Evolutionary conservation across 2,888 invertebrate genomes (phyloP).

Genomic region (Metalampra italica): DNA sequence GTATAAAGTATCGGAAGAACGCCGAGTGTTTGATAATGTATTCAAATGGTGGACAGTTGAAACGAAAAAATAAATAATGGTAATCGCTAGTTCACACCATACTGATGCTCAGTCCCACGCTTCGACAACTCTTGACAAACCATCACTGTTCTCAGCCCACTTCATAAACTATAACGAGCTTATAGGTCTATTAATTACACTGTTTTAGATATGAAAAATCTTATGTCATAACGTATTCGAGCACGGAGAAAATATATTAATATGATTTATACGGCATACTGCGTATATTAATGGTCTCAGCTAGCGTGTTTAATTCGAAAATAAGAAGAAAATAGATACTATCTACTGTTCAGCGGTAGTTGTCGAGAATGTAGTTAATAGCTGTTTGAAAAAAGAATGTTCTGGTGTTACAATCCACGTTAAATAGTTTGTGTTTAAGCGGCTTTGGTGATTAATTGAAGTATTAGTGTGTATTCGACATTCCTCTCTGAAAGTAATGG

Average conservation of each 20-base stretch:
- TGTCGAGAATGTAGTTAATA: conserved; percentile 18
- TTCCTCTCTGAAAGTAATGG: conserved; percentile 2
- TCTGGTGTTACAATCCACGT: conserved; percentile 22
- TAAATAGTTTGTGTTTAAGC: conserved; percentile 23
- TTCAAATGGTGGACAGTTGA: conserved; percentile 34
- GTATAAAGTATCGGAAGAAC: conserved; percentile 6
- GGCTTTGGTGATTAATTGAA: conserved; percentile 25
- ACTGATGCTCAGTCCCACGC: conserved; percentile 52
- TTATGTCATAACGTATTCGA: conserved; percentile 12
- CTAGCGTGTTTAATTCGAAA: conserved; percentile 27
- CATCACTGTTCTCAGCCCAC: conserved; percentile 42
- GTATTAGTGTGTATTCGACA: conserved; percentile 18
- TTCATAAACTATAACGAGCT: conserved; percentile 28
- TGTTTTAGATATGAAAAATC: conserved; percentile 24
- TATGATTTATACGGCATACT: conserved; percentile 35
- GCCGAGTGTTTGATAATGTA: conserved; percentile 53
- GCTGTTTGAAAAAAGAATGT: conserved; percentile 19
- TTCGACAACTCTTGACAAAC: conserved; percentile 30
- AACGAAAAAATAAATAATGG: conserved; percentile 57
- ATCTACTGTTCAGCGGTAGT: conserved; percentile 16
- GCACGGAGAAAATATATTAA: conserved; percentile 23
- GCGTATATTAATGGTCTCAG: conserved; percentile 22
- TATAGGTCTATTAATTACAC: conserved; percentile 23
- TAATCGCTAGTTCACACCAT: conserved; percentile 60
- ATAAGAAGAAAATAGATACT: conserved; percentile 23